Evolutionary conservation across 2,888 invertebrate genomes (phyloP).

Genomic region (Ichneumon xanthorius): DNA sequence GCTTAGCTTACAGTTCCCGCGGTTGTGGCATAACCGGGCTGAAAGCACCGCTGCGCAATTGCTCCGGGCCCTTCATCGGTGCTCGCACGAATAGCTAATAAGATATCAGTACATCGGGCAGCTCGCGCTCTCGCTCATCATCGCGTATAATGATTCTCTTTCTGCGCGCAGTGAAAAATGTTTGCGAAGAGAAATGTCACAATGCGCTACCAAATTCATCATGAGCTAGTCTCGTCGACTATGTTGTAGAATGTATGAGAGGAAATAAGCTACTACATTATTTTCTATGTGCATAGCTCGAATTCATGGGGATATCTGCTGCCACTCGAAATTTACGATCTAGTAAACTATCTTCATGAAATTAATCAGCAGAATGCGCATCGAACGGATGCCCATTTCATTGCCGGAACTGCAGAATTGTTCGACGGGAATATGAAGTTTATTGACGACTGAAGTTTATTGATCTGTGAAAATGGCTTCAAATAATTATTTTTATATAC

Average conservation of each 20-base stretch:
- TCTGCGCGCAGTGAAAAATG: background rate
- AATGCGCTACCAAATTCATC: background rate
- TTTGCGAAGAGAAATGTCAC: background rate
- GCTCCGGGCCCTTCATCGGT: constrained; percentile 2
- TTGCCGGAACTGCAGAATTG: background rate
- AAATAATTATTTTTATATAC: constrained; percentile 8
- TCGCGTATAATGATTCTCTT: constrained; percentile 1
- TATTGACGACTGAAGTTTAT: background rate
- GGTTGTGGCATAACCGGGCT: constrained; percentile 29
- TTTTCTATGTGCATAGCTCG: background rate
- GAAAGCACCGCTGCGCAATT: background rate
- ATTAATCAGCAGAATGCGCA: constrained; percentile 28
- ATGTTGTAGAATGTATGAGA: background rate
- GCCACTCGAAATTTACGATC: constrained; percentile 21
- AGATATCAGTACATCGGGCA: constrained; percentile 14
- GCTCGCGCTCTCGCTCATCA: constrained; percentile 9
- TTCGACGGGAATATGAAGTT: background rate
- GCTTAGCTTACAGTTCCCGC: background rate
- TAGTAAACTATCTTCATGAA: constrained; percentile 35
- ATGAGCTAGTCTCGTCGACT: background rate
- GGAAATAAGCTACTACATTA: constrained; percentile 6
- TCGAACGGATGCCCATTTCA: constrained; percentile 10
- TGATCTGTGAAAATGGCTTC: background rate
- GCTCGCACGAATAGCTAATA: constrained; percentile 24
- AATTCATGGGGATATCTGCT: background rate